These are phyloP conservation scores for Aporrectodea caliginosa DNA, from an alignment of 1,140 invertebrate genomes.

Conservation along the genomic window DNA sequence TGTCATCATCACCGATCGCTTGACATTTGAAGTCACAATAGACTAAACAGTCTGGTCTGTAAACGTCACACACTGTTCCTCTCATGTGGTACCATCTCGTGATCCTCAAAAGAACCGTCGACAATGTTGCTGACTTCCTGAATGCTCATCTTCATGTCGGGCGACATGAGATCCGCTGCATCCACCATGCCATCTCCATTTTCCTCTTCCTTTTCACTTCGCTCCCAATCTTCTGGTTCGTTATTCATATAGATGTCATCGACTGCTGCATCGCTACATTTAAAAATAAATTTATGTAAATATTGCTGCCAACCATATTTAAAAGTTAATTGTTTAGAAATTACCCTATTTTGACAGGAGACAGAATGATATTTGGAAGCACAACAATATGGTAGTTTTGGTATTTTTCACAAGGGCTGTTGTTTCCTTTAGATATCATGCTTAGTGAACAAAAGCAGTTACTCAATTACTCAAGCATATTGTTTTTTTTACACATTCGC, in stretches of 20 bases:
- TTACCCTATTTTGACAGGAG: background rate
- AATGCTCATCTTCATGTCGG: background rate
- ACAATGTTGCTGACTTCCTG: background rate
- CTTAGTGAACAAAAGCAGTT: background rate
- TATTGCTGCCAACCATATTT: background rate
- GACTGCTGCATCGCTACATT: background rate
- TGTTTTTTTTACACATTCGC: too few species aligned
- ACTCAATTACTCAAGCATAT: too few species aligned
- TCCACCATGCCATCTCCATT: background rate
- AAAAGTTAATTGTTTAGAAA: background rate
- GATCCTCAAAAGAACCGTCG: background rate
- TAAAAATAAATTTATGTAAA: background rate
- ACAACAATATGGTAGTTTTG: too few species aligned
- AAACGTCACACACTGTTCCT: background rate
- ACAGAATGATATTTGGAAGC: too few species aligned
- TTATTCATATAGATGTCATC: background rate
- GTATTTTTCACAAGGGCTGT: too few species aligned
- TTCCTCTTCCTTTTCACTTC: background rate
- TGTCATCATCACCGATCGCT: too few species aligned
- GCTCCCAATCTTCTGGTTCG: background rate
- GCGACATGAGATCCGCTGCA: background rate
- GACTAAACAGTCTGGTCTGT: too few species aligned
- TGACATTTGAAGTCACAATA: too few species aligned
- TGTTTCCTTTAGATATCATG: background rate
- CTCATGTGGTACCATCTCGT: background rate